Conservation (phyloP, 2,888 invertebrate genomes). For the Mamestra brassicae region DNA sequence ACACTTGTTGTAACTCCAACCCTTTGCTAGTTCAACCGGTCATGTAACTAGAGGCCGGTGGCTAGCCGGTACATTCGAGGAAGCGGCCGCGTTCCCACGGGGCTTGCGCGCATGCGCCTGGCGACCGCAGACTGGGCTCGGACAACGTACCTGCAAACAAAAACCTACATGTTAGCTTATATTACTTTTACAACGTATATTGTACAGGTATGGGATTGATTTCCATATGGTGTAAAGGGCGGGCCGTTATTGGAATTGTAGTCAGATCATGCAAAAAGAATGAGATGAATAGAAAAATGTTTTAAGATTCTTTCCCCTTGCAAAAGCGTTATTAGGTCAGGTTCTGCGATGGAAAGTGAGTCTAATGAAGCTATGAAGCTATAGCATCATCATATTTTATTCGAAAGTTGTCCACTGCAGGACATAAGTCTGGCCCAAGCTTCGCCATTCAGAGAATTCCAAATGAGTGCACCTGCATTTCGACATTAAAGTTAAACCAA, state of each 20-base stretch:
- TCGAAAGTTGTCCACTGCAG: not conserved
- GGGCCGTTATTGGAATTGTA: not conserved
- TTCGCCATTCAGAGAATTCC: not conserved
- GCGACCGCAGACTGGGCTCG: slow-evolving; percentile 55
- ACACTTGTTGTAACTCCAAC: slow-evolving; percentile 53
- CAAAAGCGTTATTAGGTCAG: no score
- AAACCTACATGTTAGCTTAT: slow-evolving; percentile 58
- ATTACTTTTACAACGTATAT: slow-evolving; percentile 38
- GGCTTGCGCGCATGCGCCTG: slow-evolving; percentile 68
- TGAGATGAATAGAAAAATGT: not conserved
- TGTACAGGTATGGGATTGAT: slow-evolving; percentile 37
- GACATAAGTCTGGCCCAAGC: no score
- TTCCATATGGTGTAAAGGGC: slow-evolving; percentile 20
- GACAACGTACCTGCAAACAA: slow-evolving; percentile 69
- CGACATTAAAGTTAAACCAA: not conserved
- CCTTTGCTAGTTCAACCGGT: slow-evolving; percentile 59
- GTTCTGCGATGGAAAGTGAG: no score
- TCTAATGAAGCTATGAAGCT: no score
- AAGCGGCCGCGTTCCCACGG: slow-evolving; percentile 73
- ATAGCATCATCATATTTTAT: not conserved
- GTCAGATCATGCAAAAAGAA: not conserved
- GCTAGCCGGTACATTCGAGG: slow-evolving; percentile 69
- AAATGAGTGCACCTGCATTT: not conserved
- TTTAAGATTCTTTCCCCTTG: no score
- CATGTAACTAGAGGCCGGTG: slow-evolving; percentile 63